phyloP scores from a whole-genome alignment of 2,888 invertebrate species.

The Escarpia spicata region DNA sequence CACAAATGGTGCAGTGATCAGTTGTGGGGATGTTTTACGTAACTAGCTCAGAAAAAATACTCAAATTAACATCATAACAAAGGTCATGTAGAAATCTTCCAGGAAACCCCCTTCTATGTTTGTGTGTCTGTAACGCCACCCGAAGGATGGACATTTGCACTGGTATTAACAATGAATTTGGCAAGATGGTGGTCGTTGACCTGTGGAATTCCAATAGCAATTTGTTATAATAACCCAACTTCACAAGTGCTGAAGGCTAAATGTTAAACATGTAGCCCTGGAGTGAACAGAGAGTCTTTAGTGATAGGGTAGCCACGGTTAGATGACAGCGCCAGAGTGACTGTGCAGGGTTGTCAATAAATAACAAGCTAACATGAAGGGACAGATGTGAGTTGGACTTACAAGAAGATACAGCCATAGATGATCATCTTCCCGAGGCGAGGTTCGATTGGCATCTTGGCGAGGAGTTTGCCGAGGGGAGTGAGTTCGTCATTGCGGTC shows the following conservation, averaged over 20 bases:
- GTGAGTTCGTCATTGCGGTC: slow-evolving; percentile 89
- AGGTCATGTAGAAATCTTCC: too few species aligned
- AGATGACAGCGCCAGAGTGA: neutral
- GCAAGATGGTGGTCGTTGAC: neutral
- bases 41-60: too few species aligned
- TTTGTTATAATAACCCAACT: neutral
- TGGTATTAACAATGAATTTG: neutral
- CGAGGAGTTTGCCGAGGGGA: slow-evolving; percentile 90
- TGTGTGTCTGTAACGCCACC: too few species aligned
- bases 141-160: too few species aligned
- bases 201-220: neutral
- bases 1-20: too few species aligned
- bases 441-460: slow-evolving; percentile 94
- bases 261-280: neutral
- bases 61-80: too few species aligned
- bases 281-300: too few species aligned
- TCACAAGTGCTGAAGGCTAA: neutral
- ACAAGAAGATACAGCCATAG: slow-evolving; percentile 84
- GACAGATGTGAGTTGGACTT: slow-evolving; percentile 43
- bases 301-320: neutral
- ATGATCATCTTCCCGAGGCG: slow-evolving; percentile 97
- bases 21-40: too few species aligned
- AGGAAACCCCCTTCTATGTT: too few species aligned
- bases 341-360: neutral
- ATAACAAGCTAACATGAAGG: neutral